phyloP scores from a whole-genome alignment of 2,888 invertebrate genomes.

The Epirrita christyi region DNA sequence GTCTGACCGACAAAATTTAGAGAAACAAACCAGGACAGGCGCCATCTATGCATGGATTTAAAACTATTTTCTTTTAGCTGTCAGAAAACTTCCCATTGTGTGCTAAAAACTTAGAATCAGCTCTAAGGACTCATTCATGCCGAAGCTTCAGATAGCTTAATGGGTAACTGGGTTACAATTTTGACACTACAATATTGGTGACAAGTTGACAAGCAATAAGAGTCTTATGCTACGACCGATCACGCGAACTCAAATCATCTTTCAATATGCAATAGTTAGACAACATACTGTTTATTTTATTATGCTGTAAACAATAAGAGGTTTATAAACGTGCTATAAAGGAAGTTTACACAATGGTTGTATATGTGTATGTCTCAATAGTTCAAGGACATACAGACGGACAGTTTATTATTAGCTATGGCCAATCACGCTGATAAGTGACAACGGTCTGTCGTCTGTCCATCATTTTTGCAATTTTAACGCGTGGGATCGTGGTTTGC shows the following conservation, averaged over 20 bases:
- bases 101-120: too few relatives aligned
- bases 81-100: too few relatives aligned
- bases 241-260: conserved; percentile 20
- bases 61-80: too few relatives aligned
- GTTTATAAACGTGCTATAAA: conserved; percentile 10
- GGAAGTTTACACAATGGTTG: conserved; percentile 33
- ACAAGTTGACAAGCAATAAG: conserved; percentile 3
- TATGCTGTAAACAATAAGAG: conserved; percentile 25
- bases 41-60: too few relatives aligned
- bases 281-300: conserved; percentile 20
- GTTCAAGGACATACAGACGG: conserved; percentile 50
- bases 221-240: conserved; percentile 22
- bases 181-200: conserved; percentile 15
- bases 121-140: too few relatives aligned
- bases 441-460: conserved; percentile 41
- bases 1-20: too few relatives aligned
- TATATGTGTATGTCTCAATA: conserved; percentile 40
- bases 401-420: conserved; percentile 37
- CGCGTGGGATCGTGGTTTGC: conserved; percentile 27
- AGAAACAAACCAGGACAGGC: too few relatives aligned
- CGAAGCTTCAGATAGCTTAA: too few relatives aligned
- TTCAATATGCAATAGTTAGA: conserved; percentile 19
- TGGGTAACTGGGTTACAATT: conserved; percentile 13
- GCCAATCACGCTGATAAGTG: conserved; percentile 46
- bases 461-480: conserved; percentile 43